Evolutionary conservation across 2,113 vertebrate genomes (phyloP).

Genomic region (Motacilla tschutschensis): DNA sequence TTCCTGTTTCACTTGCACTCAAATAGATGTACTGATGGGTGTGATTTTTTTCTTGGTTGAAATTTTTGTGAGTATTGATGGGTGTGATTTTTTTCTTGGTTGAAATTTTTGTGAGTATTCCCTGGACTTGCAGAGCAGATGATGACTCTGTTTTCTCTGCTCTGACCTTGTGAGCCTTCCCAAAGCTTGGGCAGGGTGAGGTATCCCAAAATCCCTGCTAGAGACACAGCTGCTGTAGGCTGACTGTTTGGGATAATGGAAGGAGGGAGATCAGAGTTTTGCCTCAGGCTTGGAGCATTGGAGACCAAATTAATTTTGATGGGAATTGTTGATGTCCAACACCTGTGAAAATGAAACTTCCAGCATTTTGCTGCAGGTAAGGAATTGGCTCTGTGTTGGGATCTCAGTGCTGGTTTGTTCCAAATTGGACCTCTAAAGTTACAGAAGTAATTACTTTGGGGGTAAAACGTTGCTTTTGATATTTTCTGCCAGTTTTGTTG

Average conservation of each 20-base stretch:
- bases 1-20: neutral
- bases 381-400: neutral
- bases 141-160: neutral
- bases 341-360: neutral
- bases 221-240: neutral
- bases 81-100: neutral
- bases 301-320: neutral
- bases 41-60: neutral
- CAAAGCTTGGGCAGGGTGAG: neutral
- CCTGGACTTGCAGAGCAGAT: neutral
- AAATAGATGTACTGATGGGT: neutral
- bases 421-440: neutral
- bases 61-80: neutral
- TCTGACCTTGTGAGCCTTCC: neutral
- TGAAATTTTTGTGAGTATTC: neutral
- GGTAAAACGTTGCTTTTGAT: neutral
- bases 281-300: neutral
- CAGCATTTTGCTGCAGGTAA: neutral
- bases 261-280: neutral
- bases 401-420: neutral
- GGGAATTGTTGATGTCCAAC: neutral
- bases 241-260: neutral
- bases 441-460: neutral
- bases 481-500: neutral
- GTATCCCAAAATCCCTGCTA: rapidly evolving